phyloP scores from a whole-genome alignment of 2,113 vertebrate species.

The human (Homo sapiens) region DNA sequence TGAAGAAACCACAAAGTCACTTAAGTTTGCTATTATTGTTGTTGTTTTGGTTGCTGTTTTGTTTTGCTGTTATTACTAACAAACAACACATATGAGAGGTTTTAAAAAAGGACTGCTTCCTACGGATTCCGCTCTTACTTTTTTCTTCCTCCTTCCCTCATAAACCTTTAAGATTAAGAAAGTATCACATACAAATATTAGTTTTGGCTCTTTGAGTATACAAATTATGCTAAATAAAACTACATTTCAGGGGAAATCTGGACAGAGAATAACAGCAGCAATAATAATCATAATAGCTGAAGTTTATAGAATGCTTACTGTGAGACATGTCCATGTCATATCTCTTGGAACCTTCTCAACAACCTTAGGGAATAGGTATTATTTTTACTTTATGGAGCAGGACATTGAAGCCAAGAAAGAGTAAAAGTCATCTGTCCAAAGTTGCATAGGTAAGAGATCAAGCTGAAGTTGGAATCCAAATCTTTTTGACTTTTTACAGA shows the following conservation, averaged over 20 bases:
- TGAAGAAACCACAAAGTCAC: background rate
- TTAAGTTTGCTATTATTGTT: background rate
- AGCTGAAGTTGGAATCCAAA: background rate
- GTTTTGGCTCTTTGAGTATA: background rate
- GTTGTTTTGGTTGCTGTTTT: background rate
- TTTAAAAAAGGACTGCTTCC: background rate
- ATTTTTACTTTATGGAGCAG: background rate
- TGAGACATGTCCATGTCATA: background rate
- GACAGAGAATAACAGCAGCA: background rate
- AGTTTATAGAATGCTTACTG: background rate
- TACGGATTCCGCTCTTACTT: background rate
- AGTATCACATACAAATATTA: background rate
- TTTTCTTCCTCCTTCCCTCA: background rate
- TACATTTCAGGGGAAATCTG: background rate
- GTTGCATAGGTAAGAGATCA: background rate
- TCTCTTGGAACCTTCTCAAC: background rate
- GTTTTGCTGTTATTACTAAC: background rate
- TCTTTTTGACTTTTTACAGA: background rate
- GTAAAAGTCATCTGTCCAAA: background rate
- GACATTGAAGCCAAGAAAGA: background rate
- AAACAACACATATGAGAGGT: background rate
- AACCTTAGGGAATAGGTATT: background rate
- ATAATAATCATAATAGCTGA: background rate
- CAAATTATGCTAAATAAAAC: background rate
- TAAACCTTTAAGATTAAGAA: background rate